Conservation (phyloP, 2,113 vertebrate species). For the Rana temporaria region DNA sequence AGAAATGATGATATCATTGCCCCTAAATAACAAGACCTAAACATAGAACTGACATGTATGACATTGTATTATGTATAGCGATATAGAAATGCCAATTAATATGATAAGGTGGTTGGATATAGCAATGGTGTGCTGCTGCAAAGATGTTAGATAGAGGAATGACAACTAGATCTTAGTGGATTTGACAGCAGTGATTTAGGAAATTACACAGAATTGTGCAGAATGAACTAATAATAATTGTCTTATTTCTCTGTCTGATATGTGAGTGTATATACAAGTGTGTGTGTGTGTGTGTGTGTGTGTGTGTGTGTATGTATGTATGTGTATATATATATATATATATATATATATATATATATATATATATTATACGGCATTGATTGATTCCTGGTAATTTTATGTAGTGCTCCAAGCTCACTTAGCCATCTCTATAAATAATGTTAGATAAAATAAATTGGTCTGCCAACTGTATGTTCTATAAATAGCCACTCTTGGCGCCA, state of each 20-base stretch:
- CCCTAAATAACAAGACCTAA: neutral
- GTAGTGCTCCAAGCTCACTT: neutral
- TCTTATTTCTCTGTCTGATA: too few relatives aligned
- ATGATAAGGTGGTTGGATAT: neutral
- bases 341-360: too few relatives aligned
- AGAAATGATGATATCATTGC: neutral
- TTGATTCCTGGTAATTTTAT: neutral
- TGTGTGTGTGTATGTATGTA: too few relatives aligned
- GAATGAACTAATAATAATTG: neutral
- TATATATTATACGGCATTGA: neutral
- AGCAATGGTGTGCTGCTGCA: neutral
- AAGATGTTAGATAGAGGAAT: neutral
- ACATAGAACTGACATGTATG: neutral
- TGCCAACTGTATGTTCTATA: neutral
- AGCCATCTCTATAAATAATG: conserved; percentile 15
- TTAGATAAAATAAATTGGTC: conserved; percentile 13
- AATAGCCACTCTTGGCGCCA: neutral
- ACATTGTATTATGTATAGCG: neutral
- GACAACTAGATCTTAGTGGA: neutral
- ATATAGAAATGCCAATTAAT: neutral
- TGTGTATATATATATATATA: too few relatives aligned
- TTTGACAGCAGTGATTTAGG: neutral
- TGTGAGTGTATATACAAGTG: too few relatives aligned
- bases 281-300: too few relatives aligned
- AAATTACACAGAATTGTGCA: neutral